Percentiles rank a stretch among this genome's conserved stretches.
phyloP scores from a whole-genome alignment of 2,113 vertebrate genomes.

The Gymnogyps californianus region DNA sequence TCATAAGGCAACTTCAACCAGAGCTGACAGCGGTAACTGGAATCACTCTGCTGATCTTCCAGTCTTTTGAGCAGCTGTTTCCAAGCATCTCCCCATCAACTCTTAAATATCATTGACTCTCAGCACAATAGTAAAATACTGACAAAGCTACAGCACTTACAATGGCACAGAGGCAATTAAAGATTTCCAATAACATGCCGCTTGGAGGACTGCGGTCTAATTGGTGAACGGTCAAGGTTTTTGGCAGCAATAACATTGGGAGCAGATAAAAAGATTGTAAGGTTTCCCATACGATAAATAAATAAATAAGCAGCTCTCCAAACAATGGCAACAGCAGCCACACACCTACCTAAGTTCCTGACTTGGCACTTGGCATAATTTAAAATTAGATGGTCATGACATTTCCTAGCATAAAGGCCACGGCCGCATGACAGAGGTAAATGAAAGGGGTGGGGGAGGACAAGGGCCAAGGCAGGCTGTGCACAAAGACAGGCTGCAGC shows the following conservation, averaged over 20 bases:
- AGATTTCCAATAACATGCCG: background rate
- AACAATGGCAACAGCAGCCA: background rate
- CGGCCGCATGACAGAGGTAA: background rate
- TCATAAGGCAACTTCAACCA: background rate
- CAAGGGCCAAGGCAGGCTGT: background rate
- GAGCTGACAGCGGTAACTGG: background rate
- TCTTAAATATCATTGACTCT: background rate
- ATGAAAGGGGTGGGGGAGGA: background rate
- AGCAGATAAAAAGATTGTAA: background rate
- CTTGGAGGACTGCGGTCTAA: background rate
- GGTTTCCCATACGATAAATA: background rate
- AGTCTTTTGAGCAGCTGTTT: background rate
- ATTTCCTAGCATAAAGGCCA: background rate
- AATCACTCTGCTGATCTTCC: background rate
- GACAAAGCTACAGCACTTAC: background rate
- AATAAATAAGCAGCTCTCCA: constrained; percentile 3
- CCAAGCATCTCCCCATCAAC: background rate
- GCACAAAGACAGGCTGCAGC: background rate
- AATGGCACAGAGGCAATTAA: background rate
- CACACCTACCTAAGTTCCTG: background rate
- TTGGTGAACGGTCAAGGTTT: background rate
- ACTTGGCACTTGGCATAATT: background rate
- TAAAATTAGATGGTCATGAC: background rate
- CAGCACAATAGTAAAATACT: background rate
- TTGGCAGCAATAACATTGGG: background rate